Evolutionary conservation across 2,888 invertebrate genomes (phyloP), one percentile per base, ranked within the genome.

Genomic region (Neuroscelio doddi): DNA sequence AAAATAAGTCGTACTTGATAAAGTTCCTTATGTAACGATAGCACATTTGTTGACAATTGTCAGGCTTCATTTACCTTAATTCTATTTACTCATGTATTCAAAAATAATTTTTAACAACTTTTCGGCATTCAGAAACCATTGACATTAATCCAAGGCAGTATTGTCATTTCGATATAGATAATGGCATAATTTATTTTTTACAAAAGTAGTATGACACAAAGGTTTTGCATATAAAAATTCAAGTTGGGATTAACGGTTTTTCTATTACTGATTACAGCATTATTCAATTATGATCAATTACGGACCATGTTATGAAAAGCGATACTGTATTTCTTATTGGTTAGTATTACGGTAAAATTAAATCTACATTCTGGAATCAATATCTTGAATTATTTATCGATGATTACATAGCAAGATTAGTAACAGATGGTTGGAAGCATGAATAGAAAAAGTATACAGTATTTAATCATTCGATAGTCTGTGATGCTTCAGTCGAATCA

Each of bases 391-490:
- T 8, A 8, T 26, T 26, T 26, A 8, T 26, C 8, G 26, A 26
- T 30, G n/a, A 30, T n/a, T 9, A 30, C 9, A 30, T 30, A n/a
- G 9, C 30, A 32, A 3, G 9, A n/a, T 9, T 30, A 2, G 10
- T 30, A 5, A 9, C n/a, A 30, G n/a, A 30, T 5, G 30, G 30
- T 5, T 30, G 3, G 9, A 2, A n/a, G 3, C 10, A 5, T 9
- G 30, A 30, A 30, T 3, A 9, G 30, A 10, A 30, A 30, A 30
- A 30, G 30, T 5, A n/a, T 30, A 5, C 2, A 9, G 10, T 30
- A 30, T 30, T 9, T 30, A n/a, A n/a, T 3, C 30, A 30, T 30
- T 30, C 30, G 3, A 9, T 30, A 5, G 73, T 8, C 47, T 74
- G 21, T n/a, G 44, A 38, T 12, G 15, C 14, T 38, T 14, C 38